These are phyloP conservation scores for Thyatira batis DNA, from an alignment of 2,888 invertebrate genomes.

Conservation along the genomic window DNA sequence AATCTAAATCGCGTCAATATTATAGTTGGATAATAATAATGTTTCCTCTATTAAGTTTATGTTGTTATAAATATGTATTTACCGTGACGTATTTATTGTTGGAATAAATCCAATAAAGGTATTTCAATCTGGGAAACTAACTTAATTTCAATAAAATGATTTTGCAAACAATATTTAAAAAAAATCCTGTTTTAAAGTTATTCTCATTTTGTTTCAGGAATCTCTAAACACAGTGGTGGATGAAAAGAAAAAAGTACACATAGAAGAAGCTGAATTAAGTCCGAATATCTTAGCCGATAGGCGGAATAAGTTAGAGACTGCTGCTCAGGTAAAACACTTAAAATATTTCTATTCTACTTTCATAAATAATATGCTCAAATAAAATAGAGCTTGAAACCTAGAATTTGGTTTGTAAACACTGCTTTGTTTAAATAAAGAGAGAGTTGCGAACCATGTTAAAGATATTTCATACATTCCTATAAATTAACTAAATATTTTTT, in stretches of 20 bases:
- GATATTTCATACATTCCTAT: too few relatives aligned
- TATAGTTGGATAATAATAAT: conserved; percentile 3
- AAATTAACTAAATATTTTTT: too few relatives aligned
- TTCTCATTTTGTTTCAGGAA: conserved; percentile 65
- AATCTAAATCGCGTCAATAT: neutral
- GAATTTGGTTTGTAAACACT: too few relatives aligned
- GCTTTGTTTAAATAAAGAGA: too few relatives aligned
- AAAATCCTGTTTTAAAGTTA: conserved; percentile 9
- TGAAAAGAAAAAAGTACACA: conserved; percentile 69
- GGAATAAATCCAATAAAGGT: too few relatives aligned
- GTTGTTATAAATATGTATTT: conserved; percentile 6
- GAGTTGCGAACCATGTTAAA: too few relatives aligned
- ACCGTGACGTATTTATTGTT: too few relatives aligned
- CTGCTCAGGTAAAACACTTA: conserved; percentile 71
- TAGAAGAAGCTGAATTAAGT: conserved; percentile 69
- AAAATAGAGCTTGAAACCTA: too few relatives aligned
- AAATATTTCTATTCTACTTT: conserved; percentile 4
- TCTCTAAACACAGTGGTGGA: conserved; percentile 68
- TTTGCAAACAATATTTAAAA: too few relatives aligned
- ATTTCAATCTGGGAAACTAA: too few relatives aligned
- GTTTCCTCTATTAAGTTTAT: conserved; percentile 9
- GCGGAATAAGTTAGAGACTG: conserved; percentile 80
- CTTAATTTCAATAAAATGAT: too few relatives aligned
- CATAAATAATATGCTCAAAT: too few relatives aligned
- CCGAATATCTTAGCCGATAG: conserved; percentile 74